Percentiles rank a stretch among this genome's conserved stretches.
phyloP scores from a whole-genome alignment of 2,797 vertebrate genomes.

The Knipowitschia caucasica region DNA sequence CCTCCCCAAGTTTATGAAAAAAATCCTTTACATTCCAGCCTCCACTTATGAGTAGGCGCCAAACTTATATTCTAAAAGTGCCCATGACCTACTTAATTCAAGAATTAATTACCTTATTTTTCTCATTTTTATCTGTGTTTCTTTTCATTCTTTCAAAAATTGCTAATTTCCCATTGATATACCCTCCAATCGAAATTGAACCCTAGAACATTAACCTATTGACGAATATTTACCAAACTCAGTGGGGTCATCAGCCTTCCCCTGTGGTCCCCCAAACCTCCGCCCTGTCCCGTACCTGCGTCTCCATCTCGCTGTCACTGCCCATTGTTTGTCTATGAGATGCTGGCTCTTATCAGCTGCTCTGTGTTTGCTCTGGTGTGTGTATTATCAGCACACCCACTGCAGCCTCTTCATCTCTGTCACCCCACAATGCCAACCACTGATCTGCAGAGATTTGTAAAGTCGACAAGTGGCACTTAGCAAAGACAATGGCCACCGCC shows the following conservation, averaged over 20 bases:
- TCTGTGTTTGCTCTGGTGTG: conserved; percentile 45
- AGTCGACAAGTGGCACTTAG: conserved; percentile 38
- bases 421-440: conserved; percentile 47
- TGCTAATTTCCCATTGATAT: no score
- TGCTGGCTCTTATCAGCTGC: conserved; percentile 43
- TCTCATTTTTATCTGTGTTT: no score
- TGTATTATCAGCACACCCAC: conserved; percentile 46
- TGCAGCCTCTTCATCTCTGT: conserved; percentile 40
- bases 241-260: conserved; percentile 75
- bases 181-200: no score
- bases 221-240: conserved; percentile 77
- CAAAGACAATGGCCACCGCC: conserved; percentile 24
- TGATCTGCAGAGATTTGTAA: conserved; percentile 48
- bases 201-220: conserved; percentile 74
- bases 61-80: no score
- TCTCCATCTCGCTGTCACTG: conserved; percentile 36
- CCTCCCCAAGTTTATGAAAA: no score
- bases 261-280: conserved; percentile 57
- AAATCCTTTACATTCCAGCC: no score
- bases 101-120: no score
- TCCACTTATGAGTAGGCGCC: no score
- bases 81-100: no score
- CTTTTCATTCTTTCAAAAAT: no score
- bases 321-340: conserved; percentile 49
- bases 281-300: conserved; percentile 38